phyloP scores from a whole-genome alignment of 1,140 invertebrate species.

The Sarcophaga peregrina region DNA sequence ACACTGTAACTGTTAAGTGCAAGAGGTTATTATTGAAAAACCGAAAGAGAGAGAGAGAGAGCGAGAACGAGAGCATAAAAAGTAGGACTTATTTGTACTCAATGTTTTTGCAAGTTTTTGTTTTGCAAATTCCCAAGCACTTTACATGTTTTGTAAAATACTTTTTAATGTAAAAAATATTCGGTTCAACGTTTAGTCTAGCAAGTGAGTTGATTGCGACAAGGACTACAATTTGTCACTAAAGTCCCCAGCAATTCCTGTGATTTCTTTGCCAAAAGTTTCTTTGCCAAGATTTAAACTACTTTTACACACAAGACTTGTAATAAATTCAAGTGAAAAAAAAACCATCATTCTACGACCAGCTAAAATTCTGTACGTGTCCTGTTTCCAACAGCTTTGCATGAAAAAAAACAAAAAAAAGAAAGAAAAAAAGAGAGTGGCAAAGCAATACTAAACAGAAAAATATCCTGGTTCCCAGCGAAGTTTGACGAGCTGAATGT shows the following conservation, averaged over 20 bases:
- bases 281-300: neutral
- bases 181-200: conserved; percentile 11
- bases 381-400: conserved; percentile 29
- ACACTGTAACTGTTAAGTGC: neutral
- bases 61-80: neutral
- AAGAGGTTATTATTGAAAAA: neutral
- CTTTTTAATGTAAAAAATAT: conserved; percentile 34
- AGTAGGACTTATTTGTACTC: neutral
- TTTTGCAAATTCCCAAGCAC: neutral
- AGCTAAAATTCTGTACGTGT: neutral
- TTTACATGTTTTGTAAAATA: conserved; percentile 17
- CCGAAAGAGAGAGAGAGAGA: neutral
- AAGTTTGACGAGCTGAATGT: conserved; percentile 39
- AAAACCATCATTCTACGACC: conserved; percentile 9
- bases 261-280: neutral
- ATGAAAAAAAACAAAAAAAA: neutral
- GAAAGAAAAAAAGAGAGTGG: neutral
- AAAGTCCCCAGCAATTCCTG: neutral
- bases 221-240: conserved; percentile 25
- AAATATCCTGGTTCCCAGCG: conserved; percentile 37
- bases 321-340: neutral
- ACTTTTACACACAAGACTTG: neutral
- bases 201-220: conserved; percentile 33
- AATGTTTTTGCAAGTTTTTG: neutral
- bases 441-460: neutral